A percentile compares a stretch with the other conserved stretches of the same genome.
These are phyloP conservation scores for Labeo calbasu DNA, from an alignment of 2,797 vertebrate genomes.

Conservation along the genomic window DNA sequence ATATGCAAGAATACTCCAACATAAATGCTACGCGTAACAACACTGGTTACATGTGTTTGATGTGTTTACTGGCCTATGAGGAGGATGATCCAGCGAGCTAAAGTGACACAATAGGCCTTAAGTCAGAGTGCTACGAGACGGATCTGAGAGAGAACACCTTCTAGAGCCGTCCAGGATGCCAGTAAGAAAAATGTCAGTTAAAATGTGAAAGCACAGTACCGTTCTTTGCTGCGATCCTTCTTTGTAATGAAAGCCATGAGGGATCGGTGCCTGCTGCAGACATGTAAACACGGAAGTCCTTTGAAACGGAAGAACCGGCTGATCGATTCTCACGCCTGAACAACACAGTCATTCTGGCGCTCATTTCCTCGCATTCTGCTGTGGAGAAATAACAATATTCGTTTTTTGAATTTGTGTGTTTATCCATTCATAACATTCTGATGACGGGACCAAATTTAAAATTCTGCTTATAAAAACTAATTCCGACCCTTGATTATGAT, in stretches of 20 bases:
- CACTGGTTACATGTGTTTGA: neutral
- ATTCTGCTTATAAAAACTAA: neutral
- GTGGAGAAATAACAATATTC: neutral
- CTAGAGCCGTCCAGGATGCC: neutral
- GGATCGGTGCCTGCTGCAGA: neutral
- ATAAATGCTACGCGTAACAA: neutral
- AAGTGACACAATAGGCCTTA: slow-evolving; percentile 33
- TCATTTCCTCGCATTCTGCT: neutral
- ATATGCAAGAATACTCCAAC: no score
- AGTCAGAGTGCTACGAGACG: slow-evolving; percentile 26
- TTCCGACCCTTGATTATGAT: neutral
- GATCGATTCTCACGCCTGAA: neutral
- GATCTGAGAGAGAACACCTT: neutral
- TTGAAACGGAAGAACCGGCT: neutral
- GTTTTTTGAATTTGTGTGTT: neutral
- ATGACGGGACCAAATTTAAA: neutral
- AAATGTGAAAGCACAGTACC: slow-evolving; percentile 65
- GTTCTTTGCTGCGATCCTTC: slow-evolving; percentile 74
- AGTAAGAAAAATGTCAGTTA: neutral
- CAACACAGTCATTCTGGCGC: neutral
- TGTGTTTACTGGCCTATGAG: slow-evolving; percentile 29
- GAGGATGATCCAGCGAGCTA: slow-evolving; percentile 39
- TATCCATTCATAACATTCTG: neutral
- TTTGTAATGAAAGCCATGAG: slow-evolving; percentile 79
- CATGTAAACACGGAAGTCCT: slow-evolving; percentile 73